Evolutionary conservation across 2,888 invertebrate genomes (phyloP).

Genomic region (Augiades crinisus): DNA sequence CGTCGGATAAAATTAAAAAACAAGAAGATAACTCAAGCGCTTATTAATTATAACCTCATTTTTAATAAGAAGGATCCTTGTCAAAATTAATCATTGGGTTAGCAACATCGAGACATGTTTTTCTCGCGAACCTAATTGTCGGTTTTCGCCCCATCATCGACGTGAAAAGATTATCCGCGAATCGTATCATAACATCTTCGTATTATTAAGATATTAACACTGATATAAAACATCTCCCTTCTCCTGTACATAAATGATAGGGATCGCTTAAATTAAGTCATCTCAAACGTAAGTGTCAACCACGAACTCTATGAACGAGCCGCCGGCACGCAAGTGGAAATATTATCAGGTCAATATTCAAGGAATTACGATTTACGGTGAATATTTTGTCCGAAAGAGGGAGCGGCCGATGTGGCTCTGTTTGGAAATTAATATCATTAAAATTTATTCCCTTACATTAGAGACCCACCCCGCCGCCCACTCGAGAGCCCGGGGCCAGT

Average conservation of each 20-base stretch:
- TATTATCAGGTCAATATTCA: conserved; percentile 25
- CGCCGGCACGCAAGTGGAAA: conserved; percentile 18
- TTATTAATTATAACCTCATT: neutral
- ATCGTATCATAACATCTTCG: neutral
- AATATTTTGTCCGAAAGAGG: conserved; percentile 21
- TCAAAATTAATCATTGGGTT: neutral
- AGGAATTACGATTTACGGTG: conserved; percentile 31
- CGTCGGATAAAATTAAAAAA: neutral
- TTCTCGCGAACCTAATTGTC: conserved; percentile 6
- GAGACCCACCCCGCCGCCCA: conserved; percentile 26
- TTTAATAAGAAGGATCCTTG: neutral
- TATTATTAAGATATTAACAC: neutral
- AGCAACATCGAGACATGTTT: conserved; percentile 1
- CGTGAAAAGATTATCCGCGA: conserved; percentile 9
- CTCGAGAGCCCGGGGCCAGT: conserved; percentile 31
- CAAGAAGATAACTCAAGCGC: neutral
- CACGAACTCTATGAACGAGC: neutral
- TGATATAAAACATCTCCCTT: neutral
- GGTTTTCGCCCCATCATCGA: conserved; percentile 4
- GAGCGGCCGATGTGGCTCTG: conserved; percentile 34
- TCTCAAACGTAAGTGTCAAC: conserved; percentile 12
- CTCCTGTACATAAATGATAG: neutral
- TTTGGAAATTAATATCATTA: conserved; percentile 52
- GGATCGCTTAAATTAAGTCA: neutral
- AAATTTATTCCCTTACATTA: conserved; percentile 48